Evolutionary conservation across 64 coral and sea anemone genomes (phyloP), one percentile per base, ranked within the genome.

Genomic region (Trachythela sp.): DNA sequence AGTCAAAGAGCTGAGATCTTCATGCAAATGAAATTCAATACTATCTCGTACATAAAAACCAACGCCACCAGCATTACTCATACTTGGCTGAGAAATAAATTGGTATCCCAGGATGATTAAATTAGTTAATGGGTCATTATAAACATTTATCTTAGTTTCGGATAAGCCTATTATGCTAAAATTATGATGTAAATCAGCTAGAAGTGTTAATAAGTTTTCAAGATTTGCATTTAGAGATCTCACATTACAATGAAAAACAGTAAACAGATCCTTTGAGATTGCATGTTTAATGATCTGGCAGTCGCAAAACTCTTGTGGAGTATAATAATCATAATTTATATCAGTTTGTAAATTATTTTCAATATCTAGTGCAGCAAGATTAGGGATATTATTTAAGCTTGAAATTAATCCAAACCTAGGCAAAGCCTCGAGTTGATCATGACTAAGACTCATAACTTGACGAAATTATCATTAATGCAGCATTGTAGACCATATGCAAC

Each of bases 271-370:
- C 31, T 87, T 48, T 30, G 60, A 37, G 32, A 22, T 30, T 10
- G 51, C 48, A 56, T 87, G 24, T 36, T 70, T 71, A 71, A 88
- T 88, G 30, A 40, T 75, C 17, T 54, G 18, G 22, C 32, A 88
- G 45, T 18, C 36, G 39, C 41, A 36, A 88, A 88, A 88, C 43
- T 76, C 26, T 9, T 88, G 34, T 27, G 60, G 39, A 1, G 87
- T 88, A 45, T 88, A 88, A 29, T 88, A 88, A 71, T 88, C 60
- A 40, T 72, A 88, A 71, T 88, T 75, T 7, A 88, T 48, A 20
- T 32, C 67, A 39, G 87, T 29, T 32, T 39, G 8, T 29, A 88
- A 70, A 88, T 77, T 88, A 88, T 11, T 27, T 43, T 88, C 87
- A 40, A 43, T 31, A 75, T 88, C 87, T 26, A 71, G 13, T 18